Base-by-base conservation (phyloP, 2,888 invertebrate species). In the Bursaphelenchus okinawaensis region DNA sequence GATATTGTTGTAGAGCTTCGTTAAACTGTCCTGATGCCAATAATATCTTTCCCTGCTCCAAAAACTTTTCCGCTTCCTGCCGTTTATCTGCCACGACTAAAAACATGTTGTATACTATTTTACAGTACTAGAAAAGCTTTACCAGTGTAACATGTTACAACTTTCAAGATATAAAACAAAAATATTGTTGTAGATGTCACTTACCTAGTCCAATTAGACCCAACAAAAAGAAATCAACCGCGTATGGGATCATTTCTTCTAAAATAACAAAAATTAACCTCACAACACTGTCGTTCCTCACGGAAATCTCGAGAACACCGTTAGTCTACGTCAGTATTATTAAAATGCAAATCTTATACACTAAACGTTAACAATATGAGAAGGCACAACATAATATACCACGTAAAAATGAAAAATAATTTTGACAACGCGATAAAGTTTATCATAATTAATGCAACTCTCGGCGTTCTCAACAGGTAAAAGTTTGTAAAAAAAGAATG, bases 1-100 rank as follows among this genome's bases (percentile, higher is more conserved):
- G 95, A 85, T 93, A 98, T 84, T 98, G 95, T 67, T 92, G 90
- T 58, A 99, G 85, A 9, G 98, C 96, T 86, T 98, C 96, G 55
- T 91, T 89, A 70, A 95, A 88, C 84, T 96, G 93, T 29, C 95
- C 94, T 74, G 89, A 89, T 51, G 92, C 90, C 78, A 98, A 86
- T 84, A 93, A 90, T 83, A 92, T 90, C 83, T 90, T 90, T 0
- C 96, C 98, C 84, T 93, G 86, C 83, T 95, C 92, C 84, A 98
- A 87, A 86, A 98, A 95, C 82, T 89, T 90, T 80, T 92, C 90
- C 70, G 94, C 90, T 85, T 94, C 93, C 61, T 69, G 40, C 22
- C 62, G 65, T 26, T 66, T 67, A 57, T 68, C 66, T 3, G 71
- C 71, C 23, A 68, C 61, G 0, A 70, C 75, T 69, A 16, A 63